These are phyloP conservation scores for Sussaba pulchella DNA, from an alignment of 2,888 invertebrate species.

Conservation along the genomic window DNA sequence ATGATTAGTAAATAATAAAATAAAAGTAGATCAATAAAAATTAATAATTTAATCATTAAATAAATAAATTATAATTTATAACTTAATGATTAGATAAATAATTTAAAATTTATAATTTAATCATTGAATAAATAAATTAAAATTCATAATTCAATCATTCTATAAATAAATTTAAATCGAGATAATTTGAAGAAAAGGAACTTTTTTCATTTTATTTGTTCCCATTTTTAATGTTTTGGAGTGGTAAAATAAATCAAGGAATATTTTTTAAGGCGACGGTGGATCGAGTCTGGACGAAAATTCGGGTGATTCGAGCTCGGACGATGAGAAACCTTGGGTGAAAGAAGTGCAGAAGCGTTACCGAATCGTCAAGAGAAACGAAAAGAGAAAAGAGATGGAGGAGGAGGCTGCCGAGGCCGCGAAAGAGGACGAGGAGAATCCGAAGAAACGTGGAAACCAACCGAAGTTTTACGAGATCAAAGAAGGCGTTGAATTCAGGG, in stretches of 20 bases:
- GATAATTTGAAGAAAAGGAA: no score
- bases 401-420: constrained; percentile 71
- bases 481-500: constrained; percentile 87
- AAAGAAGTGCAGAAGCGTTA: constrained; percentile 93
- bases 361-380: constrained; percentile 87
- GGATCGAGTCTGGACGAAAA: constrained; percentile 78
- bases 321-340: constrained; percentile 92
- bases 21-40: no score
- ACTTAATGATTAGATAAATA: no score
- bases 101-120: no score
- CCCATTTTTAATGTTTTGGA: no score
- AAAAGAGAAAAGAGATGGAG: constrained; percentile 79
- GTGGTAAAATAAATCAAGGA: constrained; percentile 2
- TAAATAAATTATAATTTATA: no score
- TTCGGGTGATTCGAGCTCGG: constrained; percentile 87
- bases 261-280: constrained; percentile 67
- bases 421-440: constrained; percentile 69
- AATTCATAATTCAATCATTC: no score
- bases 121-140: no score
- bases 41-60: no score
- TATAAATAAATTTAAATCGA: no score
- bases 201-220: no score
- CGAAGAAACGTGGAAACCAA: constrained; percentile 74
- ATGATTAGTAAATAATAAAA: no score
- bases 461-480: constrained; percentile 88